A percentile compares a stretch with the other conserved stretches of the same genome.
Evolutionary conservation across 1,140 invertebrate species (phyloP).

Genomic region (Drosophila kepulauana): DNA sequence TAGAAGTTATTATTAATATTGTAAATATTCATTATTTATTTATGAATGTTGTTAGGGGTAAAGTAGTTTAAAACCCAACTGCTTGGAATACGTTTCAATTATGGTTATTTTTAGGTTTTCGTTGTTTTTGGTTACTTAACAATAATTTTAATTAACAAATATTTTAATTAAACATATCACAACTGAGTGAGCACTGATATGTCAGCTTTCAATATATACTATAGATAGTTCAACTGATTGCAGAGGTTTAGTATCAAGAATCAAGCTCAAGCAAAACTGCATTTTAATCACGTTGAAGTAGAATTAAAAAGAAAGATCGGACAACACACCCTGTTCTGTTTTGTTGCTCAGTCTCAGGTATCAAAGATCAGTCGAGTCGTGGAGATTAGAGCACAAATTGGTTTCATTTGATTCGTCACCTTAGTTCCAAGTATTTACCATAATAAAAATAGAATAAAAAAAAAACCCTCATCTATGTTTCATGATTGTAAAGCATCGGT

Average conservation of each 20-base stretch:
- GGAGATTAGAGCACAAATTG: constrained; percentile 8
- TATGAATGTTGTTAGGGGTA: too few species aligned
- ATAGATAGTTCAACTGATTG: not conserved
- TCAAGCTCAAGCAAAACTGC: not conserved
- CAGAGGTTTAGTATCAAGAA: not conserved
- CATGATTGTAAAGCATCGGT: constrained; percentile 29
- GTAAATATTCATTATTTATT: too few species aligned
- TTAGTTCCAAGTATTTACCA: constrained; percentile 11
- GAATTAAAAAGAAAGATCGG: not conserved
- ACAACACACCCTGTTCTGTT: not conserved
- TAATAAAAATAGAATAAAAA: not conserved
- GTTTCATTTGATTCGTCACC: constrained; percentile 9
- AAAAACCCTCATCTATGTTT: constrained; percentile 6
- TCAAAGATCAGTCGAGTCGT: constrained; percentile 6
- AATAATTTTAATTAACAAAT: too few species aligned
- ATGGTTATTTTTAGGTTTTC: too few species aligned
- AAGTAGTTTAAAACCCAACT: too few species aligned
- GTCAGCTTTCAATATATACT: too few species aligned
- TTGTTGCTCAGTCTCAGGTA: not conserved
- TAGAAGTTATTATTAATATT: too few species aligned
- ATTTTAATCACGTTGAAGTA: not conserved
- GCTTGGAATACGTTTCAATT: too few species aligned
- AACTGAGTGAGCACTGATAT: too few species aligned
- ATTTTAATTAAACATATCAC: too few species aligned
- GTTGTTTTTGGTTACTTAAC: too few species aligned